These are phyloP conservation scores for Drosophila tanythrix DNA, from an alignment of 2,888 invertebrate genomes.

Conservation along the genomic window DNA sequence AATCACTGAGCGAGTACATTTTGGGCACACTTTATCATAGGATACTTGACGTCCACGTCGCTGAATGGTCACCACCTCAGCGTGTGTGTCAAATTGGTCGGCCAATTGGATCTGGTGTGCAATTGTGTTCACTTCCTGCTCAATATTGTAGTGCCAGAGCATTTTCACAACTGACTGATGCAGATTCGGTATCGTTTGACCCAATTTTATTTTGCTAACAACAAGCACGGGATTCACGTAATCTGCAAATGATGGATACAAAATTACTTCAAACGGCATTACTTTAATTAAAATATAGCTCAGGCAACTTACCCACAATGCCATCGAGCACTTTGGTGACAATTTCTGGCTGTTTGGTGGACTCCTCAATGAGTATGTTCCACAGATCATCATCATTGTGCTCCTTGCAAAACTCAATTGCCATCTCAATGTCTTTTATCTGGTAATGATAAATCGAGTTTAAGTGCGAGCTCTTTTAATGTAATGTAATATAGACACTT, in stretches of 20 bases:
- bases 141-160: slow-evolving; percentile 97
- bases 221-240: slow-evolving; percentile 96
- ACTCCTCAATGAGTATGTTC: slow-evolving; percentile 95
- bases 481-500: slow-evolving; percentile 11
- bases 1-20: slow-evolving; percentile 91
- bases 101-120: slow-evolving; percentile 94
- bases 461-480: not conserved
- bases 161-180: slow-evolving; percentile 96
- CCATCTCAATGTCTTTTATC: slow-evolving; percentile 95
- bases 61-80: slow-evolving; percentile 91
- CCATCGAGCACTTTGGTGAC: slow-evolving; percentile 87
- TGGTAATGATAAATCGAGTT: slow-evolving; percentile 75
- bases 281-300: not conserved
- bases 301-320: slow-evolving; percentile 85
- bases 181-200: slow-evolving; percentile 94
- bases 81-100: slow-evolving; percentile 95
- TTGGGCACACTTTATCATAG: slow-evolving; percentile 91
- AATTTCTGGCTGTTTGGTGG: slow-evolving; percentile 93
- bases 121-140: slow-evolving; percentile 85
- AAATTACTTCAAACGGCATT: not conserved
- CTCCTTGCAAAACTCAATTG: slow-evolving; percentile 98
- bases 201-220: slow-evolving; percentile 93
- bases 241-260: slow-evolving; percentile 78
- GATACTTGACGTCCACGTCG: slow-evolving; percentile 90
- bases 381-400: slow-evolving; percentile 97